phyloP scores from a whole-genome alignment of 2,888 invertebrate species.

The Mythimna lalbum region DNA sequence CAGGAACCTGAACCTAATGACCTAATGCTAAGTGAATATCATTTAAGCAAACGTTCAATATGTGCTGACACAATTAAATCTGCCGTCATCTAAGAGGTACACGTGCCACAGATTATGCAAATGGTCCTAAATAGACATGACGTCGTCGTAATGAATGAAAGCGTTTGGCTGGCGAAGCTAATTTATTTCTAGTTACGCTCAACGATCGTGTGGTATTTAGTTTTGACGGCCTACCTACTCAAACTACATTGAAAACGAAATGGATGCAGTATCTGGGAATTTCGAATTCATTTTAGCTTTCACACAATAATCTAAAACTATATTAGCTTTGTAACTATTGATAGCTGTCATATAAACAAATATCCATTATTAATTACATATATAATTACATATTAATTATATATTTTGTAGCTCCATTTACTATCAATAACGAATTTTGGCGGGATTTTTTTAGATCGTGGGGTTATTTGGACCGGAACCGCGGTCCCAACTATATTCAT shows the following conservation, averaged over 20 bases:
- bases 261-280: conserved; percentile 20
- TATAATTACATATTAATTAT: too few relatives aligned
- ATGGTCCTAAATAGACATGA: conserved; percentile 52
- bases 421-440: too few relatives aligned
- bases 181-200: conserved; percentile 55
- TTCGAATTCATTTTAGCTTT: conserved; percentile 11
- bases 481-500: too few relatives aligned
- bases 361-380: too few relatives aligned
- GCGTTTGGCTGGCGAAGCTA: conserved; percentile 35
- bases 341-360: background rate
- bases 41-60: too few relatives aligned
- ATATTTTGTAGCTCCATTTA: too few relatives aligned
- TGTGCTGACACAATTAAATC: background rate
- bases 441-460: too few relatives aligned
- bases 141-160: conserved; percentile 54
- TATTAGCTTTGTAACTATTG: background rate
- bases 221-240: conserved; percentile 24
- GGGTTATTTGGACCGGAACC: too few relatives aligned
- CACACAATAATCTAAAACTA: background rate
- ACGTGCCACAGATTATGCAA: conserved; percentile 23
- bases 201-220: conserved; percentile 36
- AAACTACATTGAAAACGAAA: conserved; percentile 1
- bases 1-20: too few relatives aligned
- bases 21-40: too few relatives aligned
- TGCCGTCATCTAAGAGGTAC: background rate